These are phyloP conservation scores for Nomada ferruginata DNA, from an alignment of 2,888 invertebrate genomes.

Conservation along the genomic window DNA sequence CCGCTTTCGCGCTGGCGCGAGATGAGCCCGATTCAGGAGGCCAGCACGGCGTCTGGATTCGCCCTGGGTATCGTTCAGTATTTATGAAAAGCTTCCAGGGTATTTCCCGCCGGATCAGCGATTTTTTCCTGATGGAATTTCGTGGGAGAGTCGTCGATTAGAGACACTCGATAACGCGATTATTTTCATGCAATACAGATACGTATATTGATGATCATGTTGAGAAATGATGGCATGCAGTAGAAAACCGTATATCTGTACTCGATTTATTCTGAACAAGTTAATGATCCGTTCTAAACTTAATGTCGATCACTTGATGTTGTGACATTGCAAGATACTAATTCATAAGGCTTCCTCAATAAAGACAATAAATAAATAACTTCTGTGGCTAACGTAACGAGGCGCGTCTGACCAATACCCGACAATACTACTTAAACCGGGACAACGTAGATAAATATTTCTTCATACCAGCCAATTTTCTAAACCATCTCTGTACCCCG, in stretches of 20 bases:
- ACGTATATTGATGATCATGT: too few relatives aligned
- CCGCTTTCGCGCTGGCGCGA: slow-evolving; percentile 76
- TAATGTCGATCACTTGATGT: too few relatives aligned
- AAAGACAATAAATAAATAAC: neutral
- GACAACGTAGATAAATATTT: too few relatives aligned
- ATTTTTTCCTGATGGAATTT: slow-evolving; percentile 44
- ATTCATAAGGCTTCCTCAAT: too few relatives aligned
- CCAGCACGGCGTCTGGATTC: slow-evolving; percentile 68
- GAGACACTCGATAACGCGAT: slow-evolving; percentile 23
- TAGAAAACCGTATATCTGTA: too few relatives aligned
- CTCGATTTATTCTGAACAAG: too few relatives aligned
- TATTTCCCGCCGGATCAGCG: slow-evolving; percentile 61
- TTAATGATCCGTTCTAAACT: too few relatives aligned
- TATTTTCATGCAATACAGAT: neutral
- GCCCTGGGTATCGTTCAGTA: slow-evolving; percentile 80
- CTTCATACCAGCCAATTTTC: neutral
- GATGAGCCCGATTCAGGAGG: slow-evolving; percentile 79
- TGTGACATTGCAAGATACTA: too few relatives aligned
- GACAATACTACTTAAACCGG: neutral
- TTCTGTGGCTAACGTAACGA: neutral
- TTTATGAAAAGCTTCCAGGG: slow-evolving; percentile 81
- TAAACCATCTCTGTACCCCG: neutral
- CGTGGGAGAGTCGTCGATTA: neutral
- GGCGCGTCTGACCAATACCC: neutral
- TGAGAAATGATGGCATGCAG: too few relatives aligned